Evolutionary conservation across 1,140 invertebrate species (phyloP), one percentile per base, ranked within the genome.

Genomic region (Pseudachorutes palmiensis): DNA sequence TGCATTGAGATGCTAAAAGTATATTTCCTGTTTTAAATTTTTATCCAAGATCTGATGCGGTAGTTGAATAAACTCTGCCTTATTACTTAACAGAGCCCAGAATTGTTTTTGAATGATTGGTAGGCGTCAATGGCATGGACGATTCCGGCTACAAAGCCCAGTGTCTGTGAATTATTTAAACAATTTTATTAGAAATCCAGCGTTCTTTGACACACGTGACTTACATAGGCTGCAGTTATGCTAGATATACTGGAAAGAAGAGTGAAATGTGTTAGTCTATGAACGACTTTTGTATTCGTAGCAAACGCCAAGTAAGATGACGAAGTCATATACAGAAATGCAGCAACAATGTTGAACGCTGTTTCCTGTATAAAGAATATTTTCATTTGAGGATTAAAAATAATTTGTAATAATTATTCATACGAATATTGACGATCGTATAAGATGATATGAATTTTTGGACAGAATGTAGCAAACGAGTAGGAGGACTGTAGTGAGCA

Each of bases 221-320:
- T 88, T 80, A 91, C 90, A 76, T 91, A 91, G 62, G 86, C 85
- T 0, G 87, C 87, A 28, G 86, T 88, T 87, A 91, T 1, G 88
- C 88, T 19, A 88, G 89, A 80, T 89, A 91, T 30, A 86, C 88
- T 75, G 86, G 83, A 73, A 81, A 85, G 65, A 81, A 83, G 1
- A 83, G 81, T 22, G 77, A 83, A 28, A 83, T 74, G 30, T 81
- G 75, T 76, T 84, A 85, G 41, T 81, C 74, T 0, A 86, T 84
- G 77, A 87, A 85, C 32, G 36, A 88, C 77, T 19, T 57, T 66
- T 22, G 70, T 70, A 74, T 88, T 87, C 16, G 88, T 87, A 0
- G 86, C 83, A 67, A 88, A 85, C 1, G 86, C 86, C 76, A 92
- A 82, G 75, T 88, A 90, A 0, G 84, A 84, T 0, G 89, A 84